phyloP scores from a whole-genome alignment of 2,113 vertebrate genomes.

The Sinocyclocheilus maitianheensis region DNA sequence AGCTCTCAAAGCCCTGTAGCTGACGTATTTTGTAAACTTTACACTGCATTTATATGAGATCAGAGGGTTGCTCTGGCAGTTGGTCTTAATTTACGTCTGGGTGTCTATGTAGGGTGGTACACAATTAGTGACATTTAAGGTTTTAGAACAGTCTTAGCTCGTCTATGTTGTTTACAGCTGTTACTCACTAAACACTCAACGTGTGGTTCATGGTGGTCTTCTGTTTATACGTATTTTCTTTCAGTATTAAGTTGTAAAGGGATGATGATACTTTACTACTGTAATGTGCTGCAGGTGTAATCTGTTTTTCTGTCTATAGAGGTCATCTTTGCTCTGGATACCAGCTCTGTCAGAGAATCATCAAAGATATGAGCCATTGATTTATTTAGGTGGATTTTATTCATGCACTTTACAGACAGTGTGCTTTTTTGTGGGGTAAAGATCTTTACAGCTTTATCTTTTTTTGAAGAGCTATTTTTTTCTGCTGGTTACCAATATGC shows the following conservation, averaged over 20 bases:
- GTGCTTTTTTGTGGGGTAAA: neutral
- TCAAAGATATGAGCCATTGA: neutral
- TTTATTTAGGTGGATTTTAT: neutral
- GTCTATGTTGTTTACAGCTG: neutral
- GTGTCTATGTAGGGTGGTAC: neutral
- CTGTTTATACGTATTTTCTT: neutral
- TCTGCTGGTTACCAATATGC: neutral
- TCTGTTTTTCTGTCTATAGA: slow-evolving; percentile 60
- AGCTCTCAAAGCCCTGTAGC: neutral
- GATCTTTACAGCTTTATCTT: neutral
- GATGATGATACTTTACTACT: neutral
- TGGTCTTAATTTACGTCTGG: neutral
- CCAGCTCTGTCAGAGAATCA: slow-evolving; percentile 3
- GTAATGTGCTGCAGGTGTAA: slow-evolving; percentile 44
- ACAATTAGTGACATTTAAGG: neutral
- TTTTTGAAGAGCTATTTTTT: neutral
- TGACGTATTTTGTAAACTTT: neutral
- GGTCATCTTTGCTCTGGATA: slow-evolving; percentile 58
- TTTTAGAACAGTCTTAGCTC: neutral
- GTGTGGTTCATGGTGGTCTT: neutral
- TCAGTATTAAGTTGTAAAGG: neutral
- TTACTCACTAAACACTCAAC: neutral
- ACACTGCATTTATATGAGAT: neutral
- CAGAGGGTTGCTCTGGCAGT: neutral
- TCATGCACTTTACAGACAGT: neutral